Conservation (phyloP, 1,140 invertebrate genomes). For the Oryctes rhinoceros region DNA sequence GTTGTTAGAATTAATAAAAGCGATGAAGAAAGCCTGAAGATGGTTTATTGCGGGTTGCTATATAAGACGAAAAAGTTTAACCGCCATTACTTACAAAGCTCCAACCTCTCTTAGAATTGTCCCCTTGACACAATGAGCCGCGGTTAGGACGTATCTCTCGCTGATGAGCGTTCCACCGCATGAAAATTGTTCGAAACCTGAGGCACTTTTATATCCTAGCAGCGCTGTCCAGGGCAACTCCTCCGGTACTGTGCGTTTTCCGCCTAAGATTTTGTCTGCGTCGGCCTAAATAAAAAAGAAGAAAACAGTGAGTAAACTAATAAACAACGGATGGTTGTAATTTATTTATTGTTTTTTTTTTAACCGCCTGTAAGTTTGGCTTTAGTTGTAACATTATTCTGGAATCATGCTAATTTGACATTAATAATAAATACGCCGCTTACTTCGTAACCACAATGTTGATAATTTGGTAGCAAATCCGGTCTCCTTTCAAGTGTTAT, state of each 20-base stretch:
- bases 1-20: too few relatives aligned
- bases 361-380: too few relatives aligned
- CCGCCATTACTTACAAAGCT: constrained; percentile 51
- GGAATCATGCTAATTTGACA: too few relatives aligned
- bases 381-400: too few relatives aligned
- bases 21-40: too few relatives aligned
- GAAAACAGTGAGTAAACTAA: neutral
- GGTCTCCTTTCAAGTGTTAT: neutral
- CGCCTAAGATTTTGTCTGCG: constrained; percentile 45
- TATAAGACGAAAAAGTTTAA: too few relatives aligned
- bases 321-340: too few relatives aligned
- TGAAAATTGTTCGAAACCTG: constrained; percentile 44
- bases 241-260: constrained; percentile 58
- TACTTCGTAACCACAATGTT: constrained; percentile 15
- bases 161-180: constrained; percentile 72
- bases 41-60: too few relatives aligned
- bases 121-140: constrained; percentile 69
- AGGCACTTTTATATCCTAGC: constrained; percentile 64
- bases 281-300: neutral
- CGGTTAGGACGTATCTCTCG: constrained; percentile 72
- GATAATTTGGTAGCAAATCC: neutral
- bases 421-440: neutral
- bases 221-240: constrained; percentile 69
- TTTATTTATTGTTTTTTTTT: too few relatives aligned
- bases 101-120: constrained; percentile 50